Base-by-base conservation (phyloP, 2,113 vertebrate species). In the Gnathonemus longibarbis region DNA sequence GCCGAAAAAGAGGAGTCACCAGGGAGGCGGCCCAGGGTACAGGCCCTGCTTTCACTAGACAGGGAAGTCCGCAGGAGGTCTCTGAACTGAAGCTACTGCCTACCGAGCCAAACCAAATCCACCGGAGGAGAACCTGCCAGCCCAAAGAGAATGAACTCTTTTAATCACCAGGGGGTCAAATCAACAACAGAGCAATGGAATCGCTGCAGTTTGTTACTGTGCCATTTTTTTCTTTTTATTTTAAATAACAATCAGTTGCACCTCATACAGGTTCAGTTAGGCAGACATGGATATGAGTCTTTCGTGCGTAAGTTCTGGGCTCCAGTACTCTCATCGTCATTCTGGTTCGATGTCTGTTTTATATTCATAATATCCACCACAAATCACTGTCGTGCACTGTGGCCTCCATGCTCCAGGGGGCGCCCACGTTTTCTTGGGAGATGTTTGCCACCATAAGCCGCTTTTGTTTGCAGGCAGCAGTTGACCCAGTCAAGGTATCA, bases 351-450 rank as follows among this genome's bases (percentile, higher is more conserved):
- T 90, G 87, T 84, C 92, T 88, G 91, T 84, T 74, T 50, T 87
- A 45, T 80, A 19, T 86, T 92, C 90, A 91, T 92, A 92, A 89
- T 89, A 90, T 91, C 87, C 91, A 66, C 91, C 53, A 84, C 90
- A 90, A 56, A 91, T 88, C 91, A 86, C 87, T 49, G 15, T 46
- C 50, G 66, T 50, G 27, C 77, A 1, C 88, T 88, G 50, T 53
- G 87, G 42, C 83, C 42, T 83, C 58, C 17, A 11, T 27, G 31
- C 42, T 58, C 1, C 85, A 45, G 74, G 35, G 52, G 58, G n/a
- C 46, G 31, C 42, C 80, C 24, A 31, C 10, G 10, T 70, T 87
- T 50, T 49, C 84, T 87, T 27, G 24, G 45, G 84, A 53, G 84
- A 52, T 19, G 15, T n/a, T 21, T 8, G 13, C 42, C 49, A 52